Percentiles rank a stretch among this genome's conserved stretches.
phyloP scores from a whole-genome alignment of 2,888 invertebrate species.

The Nomada flava region DNA sequence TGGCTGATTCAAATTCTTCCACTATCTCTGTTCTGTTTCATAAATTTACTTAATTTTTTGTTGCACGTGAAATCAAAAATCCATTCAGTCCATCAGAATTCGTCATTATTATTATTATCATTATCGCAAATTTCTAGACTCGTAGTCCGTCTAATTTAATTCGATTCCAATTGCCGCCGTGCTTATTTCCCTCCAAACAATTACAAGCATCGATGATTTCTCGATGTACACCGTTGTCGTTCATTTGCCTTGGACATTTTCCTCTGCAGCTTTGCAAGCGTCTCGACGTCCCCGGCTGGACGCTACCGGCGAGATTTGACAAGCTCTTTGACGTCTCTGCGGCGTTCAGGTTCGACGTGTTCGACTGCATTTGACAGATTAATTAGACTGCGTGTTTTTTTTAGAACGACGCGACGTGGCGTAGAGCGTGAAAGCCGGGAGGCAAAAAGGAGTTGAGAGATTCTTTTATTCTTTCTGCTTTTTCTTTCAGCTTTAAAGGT shows the following conservation, averaged over 20 bases:
- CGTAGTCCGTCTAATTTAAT: too few species aligned
- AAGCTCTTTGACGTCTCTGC: conserved; percentile 44
- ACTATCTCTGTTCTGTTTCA: not conserved
- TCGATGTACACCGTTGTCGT: too few species aligned
- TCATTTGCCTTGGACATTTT: conserved; percentile 20
- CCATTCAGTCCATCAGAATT: too few species aligned
- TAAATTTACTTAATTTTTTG: too few species aligned
- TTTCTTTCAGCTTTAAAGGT: not conserved
- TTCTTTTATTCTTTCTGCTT: not conserved
- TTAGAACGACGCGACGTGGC: conserved; percentile 48
- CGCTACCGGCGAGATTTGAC: conserved; percentile 29
- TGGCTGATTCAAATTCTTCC: not conserved
- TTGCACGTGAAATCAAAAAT: too few species aligned
- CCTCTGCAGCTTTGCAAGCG: conserved; percentile 1
- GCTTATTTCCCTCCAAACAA: too few species aligned
- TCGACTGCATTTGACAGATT: conserved; percentile 61
- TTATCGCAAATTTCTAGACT: too few species aligned
- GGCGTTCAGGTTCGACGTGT: conserved; percentile 9
- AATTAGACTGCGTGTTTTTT: conserved; percentile 55
- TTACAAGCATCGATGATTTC: not conserved
- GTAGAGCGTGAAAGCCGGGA: not conserved
- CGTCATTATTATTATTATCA: too few species aligned
- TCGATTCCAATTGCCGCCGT: too few species aligned
- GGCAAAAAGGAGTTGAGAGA: conserved; percentile 1
- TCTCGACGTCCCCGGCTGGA: conserved; percentile 6